Conservation (phyloP, 2,888 invertebrate genomes). For the Drosophila demipolita region DNA sequence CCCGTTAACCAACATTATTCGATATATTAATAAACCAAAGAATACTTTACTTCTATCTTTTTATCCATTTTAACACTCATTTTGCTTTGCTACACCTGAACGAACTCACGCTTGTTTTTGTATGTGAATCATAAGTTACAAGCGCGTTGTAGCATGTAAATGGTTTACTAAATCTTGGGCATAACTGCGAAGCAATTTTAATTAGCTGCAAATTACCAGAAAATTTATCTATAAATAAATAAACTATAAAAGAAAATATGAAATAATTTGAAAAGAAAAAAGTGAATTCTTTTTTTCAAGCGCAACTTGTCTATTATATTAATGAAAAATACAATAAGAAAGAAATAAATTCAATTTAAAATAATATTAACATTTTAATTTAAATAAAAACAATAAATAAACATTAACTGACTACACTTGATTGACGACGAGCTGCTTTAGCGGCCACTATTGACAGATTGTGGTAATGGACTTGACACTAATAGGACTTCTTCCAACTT, state of each 20-base stretch:
- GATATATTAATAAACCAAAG: not conserved
- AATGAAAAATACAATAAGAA: not conserved
- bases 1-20: not conserved
- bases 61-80: not conserved
- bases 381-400: not conserved
- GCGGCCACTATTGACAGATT: conserved; percentile 56
- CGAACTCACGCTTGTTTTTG: conserved; percentile 2
- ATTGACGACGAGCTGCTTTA: not conserved
- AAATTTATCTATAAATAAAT: conserved; percentile 36
- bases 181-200: conserved; percentile 38
- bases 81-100: conserved; percentile 5
- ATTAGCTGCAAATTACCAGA: conserved; percentile 45
- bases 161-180: conserved; percentile 56
- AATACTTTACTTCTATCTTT: not conserved
- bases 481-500: conserved; percentile 79
- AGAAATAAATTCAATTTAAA: not conserved
- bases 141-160: conserved; percentile 68
- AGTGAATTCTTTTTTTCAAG: not conserved
- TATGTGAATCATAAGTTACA: conserved; percentile 51
- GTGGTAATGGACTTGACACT: conserved; percentile 84
- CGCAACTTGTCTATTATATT: not conserved
- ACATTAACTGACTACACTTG: not conserved
- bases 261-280: not conserved
- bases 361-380: not conserved
- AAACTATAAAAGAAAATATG: not conserved